Base-by-base conservation (phyloP, 2,113 vertebrate genomes). In the Agapornis roseicollis region DNA sequence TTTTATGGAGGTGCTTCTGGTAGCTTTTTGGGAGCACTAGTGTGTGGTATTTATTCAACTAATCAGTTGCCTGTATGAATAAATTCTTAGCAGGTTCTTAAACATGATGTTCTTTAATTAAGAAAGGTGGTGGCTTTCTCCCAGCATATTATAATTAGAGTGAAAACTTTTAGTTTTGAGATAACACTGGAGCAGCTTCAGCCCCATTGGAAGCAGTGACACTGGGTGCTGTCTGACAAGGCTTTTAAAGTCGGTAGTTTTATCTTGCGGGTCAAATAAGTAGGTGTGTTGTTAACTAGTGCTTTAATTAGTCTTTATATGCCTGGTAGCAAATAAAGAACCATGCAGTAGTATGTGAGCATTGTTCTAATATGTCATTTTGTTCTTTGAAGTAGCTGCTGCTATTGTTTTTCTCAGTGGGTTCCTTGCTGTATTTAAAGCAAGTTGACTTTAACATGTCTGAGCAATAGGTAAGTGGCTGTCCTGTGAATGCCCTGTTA, bases 351-450 rank as follows among this genome's bases (percentile, higher is more conserved):
- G 39, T 7, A 19, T 18, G 44, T 37, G 12, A 70, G 37, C 4
- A 0, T 9, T 35, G 13, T 49, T 53, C 50, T 64, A 27, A 6
- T 17, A 8, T 3, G 2, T 27, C 1, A 0, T 3, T 64, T 17
- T 47, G 22, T 42, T 65, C 65, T 56, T 20, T 52, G 56, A 39
- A 60, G 70, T 17, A 14, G 56, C 66, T 84, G 76, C 83, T 42
- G 63, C 33, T 88, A 33, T 9, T 42, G 29, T 70, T 87, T 39
- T 52, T 85, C 31, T 66, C 52, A 23, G 69, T 42, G 44, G 52
- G 28, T 47, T 64, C 16, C 16, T 76, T 14, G 42, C 10, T n/a
- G 55, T 64, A 17, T 31, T 87, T 42, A 31, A 27, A 58, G 35
- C 9, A 35, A 41, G 37, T 49, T 60, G 76, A 12, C 11, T 46